Evolutionary conservation across 2,888 invertebrate genomes (phyloP).

Genomic region (Podotricha telesiphe): DNA sequence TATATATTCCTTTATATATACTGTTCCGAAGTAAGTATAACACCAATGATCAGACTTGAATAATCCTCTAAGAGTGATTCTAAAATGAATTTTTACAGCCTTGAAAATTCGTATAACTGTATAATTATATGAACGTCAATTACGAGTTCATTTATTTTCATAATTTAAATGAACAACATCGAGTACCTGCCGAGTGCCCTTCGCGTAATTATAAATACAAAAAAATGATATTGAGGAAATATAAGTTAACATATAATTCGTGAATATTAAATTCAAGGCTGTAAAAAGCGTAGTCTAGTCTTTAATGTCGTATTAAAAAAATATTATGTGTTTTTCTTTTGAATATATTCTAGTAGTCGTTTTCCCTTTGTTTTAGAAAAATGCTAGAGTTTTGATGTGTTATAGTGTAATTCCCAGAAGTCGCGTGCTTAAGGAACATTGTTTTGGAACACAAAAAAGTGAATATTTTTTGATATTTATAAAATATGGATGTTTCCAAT

Average conservation of each 20-base stretch:
- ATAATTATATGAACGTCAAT: constrained; percentile 36
- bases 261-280: constrained; percentile 54
- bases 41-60: constrained; percentile 74
- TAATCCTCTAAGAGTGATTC: constrained; percentile 72
- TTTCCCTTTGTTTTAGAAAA: constrained; percentile 64
- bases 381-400: constrained; percentile 77
- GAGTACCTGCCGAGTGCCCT: constrained; percentile 25
- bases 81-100: constrained; percentile 62
- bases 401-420: constrained; percentile 63
- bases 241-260: constrained; percentile 22
- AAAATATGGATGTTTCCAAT: constrained; percentile 59
- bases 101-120: constrained; percentile 50
- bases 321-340: constrained; percentile 56
- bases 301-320: constrained; percentile 49
- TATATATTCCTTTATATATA: constrained; percentile 52
- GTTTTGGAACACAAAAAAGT: constrained; percentile 69
- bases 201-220: constrained; percentile 18
- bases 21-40: constrained; percentile 66
- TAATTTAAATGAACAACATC: constrained; percentile 26
- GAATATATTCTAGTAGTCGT: constrained; percentile 56
- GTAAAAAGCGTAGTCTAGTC: constrained; percentile 61
- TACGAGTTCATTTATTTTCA: constrained; percentile 23
- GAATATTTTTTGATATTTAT: constrained; percentile 79
- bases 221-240: constrained; percentile 19
- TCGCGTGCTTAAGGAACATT: constrained; percentile 60